phyloP scores from a whole-genome alignment of 2,113 vertebrate genomes.

The Apodemus speciosus region DNA sequence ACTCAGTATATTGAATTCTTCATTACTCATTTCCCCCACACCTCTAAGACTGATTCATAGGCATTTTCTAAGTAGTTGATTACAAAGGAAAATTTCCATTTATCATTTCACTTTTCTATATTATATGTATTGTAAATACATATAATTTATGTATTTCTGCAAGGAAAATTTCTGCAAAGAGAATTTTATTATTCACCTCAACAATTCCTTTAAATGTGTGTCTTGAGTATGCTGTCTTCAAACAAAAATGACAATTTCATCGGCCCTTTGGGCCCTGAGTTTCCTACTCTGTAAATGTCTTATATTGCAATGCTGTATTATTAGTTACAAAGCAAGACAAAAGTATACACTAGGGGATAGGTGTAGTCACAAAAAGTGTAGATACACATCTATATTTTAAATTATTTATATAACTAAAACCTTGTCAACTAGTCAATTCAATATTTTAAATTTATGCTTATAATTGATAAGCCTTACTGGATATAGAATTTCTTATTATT shows the following conservation, averaged over 20 bases:
- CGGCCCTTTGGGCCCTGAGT: neutral
- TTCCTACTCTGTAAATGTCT: neutral
- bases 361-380: neutral
- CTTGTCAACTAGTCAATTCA: neutral
- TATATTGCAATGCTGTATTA: neutral
- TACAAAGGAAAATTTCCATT: neutral
- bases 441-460: neutral
- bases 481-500: neutral
- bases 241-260: neutral
- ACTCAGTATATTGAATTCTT: neutral
- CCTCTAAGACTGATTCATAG: neutral
- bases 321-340: neutral
- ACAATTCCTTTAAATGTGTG: neutral
- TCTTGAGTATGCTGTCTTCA: neutral
- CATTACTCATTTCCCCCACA: neutral
- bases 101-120: neutral
- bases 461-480: neutral
- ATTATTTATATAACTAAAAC: neutral
- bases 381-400: neutral
- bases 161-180: no score
- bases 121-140: neutral
- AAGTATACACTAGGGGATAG: neutral
- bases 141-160: no score
- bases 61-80: neutral
- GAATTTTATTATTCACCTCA: neutral